phyloP scores from a whole-genome alignment of 2,888 invertebrate genomes.

The Eurytoma adleriae region DNA sequence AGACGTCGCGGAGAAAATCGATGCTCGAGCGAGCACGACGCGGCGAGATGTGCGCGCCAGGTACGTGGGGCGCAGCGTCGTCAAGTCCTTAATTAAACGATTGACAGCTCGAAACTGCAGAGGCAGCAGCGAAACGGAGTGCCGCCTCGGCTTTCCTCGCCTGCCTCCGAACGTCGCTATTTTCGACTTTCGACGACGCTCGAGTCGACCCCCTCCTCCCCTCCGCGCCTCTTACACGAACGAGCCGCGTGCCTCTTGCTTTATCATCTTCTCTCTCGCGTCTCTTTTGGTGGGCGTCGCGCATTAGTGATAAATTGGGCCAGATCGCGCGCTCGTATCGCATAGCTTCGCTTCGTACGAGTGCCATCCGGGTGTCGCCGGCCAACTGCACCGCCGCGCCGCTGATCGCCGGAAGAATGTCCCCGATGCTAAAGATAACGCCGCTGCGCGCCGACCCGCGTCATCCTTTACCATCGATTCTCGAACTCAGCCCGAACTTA shows the following conservation, averaged over 20 bases:
- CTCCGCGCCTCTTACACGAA: neutral
- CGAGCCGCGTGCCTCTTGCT: slow-evolving; percentile 25
- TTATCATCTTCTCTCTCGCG: slow-evolving; percentile 44
- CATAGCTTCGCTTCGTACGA: slow-evolving; percentile 56
- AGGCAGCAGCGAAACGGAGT: slow-evolving; percentile 48
- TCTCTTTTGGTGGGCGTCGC: slow-evolving; percentile 64
- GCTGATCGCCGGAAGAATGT: slow-evolving; percentile 67
- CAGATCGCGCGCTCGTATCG: slow-evolving; percentile 70
- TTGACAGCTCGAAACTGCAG: slow-evolving; percentile 65
- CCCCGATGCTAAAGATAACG: slow-evolving; percentile 71
- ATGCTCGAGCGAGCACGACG: slow-evolving; percentile 53
- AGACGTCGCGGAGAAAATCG: slow-evolving; percentile 42
- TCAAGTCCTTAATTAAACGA: slow-evolving; percentile 66
- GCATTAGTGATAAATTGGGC: slow-evolving; percentile 72
- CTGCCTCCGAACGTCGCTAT: slow-evolving; percentile 61
- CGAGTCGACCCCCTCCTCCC: slow-evolving; percentile 20
- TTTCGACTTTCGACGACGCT: slow-evolving; percentile 64
- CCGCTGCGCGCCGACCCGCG: neutral
- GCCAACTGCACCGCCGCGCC: slow-evolving; percentile 66
- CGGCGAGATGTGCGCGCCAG: slow-evolving; percentile 54
- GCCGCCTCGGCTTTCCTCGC: slow-evolving; percentile 16
- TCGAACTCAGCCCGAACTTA: slow-evolving; percentile 15
- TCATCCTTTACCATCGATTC: slow-evolving; percentile 44
- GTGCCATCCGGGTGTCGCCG: slow-evolving; percentile 70
- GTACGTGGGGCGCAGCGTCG: slow-evolving; percentile 49